Conservation (phyloP, 2,113 vertebrate genomes). For the Equus quagga region DNA sequence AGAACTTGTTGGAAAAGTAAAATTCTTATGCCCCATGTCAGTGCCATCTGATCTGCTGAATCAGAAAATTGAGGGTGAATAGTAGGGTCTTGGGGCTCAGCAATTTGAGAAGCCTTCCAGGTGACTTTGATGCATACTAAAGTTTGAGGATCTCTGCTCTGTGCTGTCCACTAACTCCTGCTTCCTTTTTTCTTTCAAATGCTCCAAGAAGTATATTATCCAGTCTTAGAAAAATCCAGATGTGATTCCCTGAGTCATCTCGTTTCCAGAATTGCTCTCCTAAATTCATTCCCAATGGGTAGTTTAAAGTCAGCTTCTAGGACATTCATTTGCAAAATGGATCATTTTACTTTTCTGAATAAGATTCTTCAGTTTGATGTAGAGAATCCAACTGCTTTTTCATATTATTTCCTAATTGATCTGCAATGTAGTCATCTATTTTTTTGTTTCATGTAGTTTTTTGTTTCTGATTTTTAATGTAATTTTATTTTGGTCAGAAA, state of each 20-base stretch:
- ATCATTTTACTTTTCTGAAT: conserved; percentile 38
- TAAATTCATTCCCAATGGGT: background rate
- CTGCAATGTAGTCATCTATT: background rate
- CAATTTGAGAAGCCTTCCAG: background rate
- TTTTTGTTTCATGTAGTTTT: background rate
- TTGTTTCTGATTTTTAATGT: conserved; percentile 17
- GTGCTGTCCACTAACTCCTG: background rate
- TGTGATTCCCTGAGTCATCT: background rate
- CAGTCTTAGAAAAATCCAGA: background rate
- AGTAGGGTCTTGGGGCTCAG: background rate
- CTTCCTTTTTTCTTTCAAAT: background rate
- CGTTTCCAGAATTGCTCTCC: background rate
- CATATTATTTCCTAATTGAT: background rate
- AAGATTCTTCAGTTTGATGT: background rate
- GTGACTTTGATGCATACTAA: background rate
- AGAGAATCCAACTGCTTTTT: background rate
- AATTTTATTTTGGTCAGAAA: conserved; percentile 33
- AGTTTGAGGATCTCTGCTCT: background rate
- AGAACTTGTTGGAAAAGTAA: background rate
- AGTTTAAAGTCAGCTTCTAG: background rate
- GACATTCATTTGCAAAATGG: background rate
- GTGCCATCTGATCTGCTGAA: background rate
- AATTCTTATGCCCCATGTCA: background rate
- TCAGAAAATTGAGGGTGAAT: background rate
- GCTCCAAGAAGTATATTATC: background rate